phyloP scores from a whole-genome alignment of 2,888 invertebrate species.

The Acanthacorydalis orientalis region DNA sequence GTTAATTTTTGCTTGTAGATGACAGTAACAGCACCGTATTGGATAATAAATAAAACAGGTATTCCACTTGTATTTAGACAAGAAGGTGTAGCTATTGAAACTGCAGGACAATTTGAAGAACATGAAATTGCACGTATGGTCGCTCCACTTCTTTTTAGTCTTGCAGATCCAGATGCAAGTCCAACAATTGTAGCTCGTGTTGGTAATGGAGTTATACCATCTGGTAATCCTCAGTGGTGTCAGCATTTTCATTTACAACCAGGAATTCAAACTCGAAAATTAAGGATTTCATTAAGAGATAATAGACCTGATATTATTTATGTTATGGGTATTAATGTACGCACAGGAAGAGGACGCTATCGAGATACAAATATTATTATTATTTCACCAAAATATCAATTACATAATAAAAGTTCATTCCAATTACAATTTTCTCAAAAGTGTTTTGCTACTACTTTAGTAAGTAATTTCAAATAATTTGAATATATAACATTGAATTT shows the following conservation, averaged over 20 bases:
- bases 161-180: conserved; percentile 75
- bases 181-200: conserved; percentile 62
- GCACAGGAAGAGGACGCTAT: conserved; percentile 77
- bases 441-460: conserved; percentile 58
- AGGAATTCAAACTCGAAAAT: conserved; percentile 50
- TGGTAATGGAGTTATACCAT: conserved; percentile 45
- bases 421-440: conserved; percentile 80
- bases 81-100: conserved; percentile 58
- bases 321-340: conserved; percentile 77
- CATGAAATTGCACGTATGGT: conserved; percentile 89
- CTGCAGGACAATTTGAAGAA: conserved; percentile 85
- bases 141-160: conserved; percentile 83
- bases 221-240: conserved; percentile 55
- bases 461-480: conserved; percentile 23
- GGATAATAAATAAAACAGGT: conserved; percentile 93
- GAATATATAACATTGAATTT: too few relatives aligned
- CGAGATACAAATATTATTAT: conserved; percentile 82
- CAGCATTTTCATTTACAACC: conserved; percentile 72
- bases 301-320: conserved; percentile 55
- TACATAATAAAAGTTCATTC: conserved; percentile 72
- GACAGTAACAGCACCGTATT: conserved; percentile 70
- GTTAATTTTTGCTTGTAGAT: conserved; percentile 31
- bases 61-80: conserved; percentile 90
- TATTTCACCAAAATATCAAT: conserved; percentile 79
- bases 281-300: conserved; percentile 40